A percentile compares a stretch with the other conserved stretches of the same genome.
Conservation (phyloP, 2,888 invertebrate species). For the Boloria euphrosyne region DNA sequence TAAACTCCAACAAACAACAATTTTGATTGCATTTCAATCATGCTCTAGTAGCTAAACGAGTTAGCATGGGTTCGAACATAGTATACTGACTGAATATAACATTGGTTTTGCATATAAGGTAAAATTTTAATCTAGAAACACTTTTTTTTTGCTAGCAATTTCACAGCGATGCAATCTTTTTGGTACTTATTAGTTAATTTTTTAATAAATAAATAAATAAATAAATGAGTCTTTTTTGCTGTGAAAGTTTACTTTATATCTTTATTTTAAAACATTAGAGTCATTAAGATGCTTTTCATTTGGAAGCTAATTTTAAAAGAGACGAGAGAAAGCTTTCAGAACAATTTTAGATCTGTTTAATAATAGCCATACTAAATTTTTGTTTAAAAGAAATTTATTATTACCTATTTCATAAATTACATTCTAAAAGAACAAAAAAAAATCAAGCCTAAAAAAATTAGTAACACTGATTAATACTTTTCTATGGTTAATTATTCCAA, state of each 20-base stretch:
- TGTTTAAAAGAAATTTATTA: neutral
- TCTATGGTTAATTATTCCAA: no score
- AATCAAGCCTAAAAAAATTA: no score
- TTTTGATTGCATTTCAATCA: constrained; percentile 12
- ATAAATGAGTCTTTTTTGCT: neutral
- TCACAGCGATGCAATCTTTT: neutral
- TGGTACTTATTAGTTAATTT: neutral
- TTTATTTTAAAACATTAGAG: constrained; percentile 1
- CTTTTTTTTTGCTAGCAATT: neutral
- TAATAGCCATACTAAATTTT: constrained; percentile 6
- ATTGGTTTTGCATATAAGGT: neutral
- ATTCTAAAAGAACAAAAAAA: neutral
- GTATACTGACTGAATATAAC: neutral
- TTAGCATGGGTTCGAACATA: neutral
- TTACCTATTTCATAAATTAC: neutral
- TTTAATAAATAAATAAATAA: no score
- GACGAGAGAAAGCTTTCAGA: constrained; percentile 24
- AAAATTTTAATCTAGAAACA: constrained; percentile 11
- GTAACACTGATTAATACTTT: no score
- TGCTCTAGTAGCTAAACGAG: constrained; percentile 5
- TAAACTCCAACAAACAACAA: neutral
- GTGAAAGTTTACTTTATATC: neutral
- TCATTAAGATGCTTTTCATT: constrained; percentile 5
- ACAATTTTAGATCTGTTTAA: constrained; percentile 7
- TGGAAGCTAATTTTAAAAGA: constrained; percentile 13